Base-by-base conservation (phyloP, 2,113 vertebrate species). In the Vanacampus margaritifer region DNA sequence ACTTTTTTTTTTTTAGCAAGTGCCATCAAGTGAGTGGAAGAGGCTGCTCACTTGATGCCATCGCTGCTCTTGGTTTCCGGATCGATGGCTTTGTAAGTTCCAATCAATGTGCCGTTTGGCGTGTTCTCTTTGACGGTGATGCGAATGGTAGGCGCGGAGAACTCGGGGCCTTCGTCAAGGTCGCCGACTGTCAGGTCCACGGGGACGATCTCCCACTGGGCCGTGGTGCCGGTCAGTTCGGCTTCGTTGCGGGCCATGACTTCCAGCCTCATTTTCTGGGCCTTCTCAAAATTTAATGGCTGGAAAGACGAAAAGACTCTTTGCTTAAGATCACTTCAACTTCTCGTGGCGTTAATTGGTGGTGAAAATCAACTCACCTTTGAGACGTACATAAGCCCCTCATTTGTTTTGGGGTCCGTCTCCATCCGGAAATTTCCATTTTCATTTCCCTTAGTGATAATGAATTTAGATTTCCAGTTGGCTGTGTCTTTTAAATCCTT, bases 101-200 rank as follows among this genome's bases (percentile, higher is more conserved):
- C 89, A 43, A 97, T 91, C n/a, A 64, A 0, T 0, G 90, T 88
- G 51, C 91, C 94, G 2, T 84, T 57, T 0, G 89, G 68, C 6
- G 85, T 76, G 1, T 94, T 94, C 58, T 97, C 96, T 57, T 90
- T 90, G 64, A 95, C 87, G 0, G 37, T 76, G 19, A 94, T 37
- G 37, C 73, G 46, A 48, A 94, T 46, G 0, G 82, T 78, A 1
- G 86, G 87, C 0, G 93, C 91, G 0, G 81, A 76, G 59, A 96
- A 98, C 69, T 92, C 89, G 0, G 95, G 96, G 0, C 95, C 95
- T 79, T 98, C 95, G 8, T 96, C 94, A 0, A 84, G 6, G 32
- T 97, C 50, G 69, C 43, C 59, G 24, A 98, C 83, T 0, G 74
- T 65, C 24, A 98, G 81, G 0, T 83, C 78, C 62, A 97, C 92